Evolutionary conservation across 2,113 vertebrate species (phyloP).

Genomic region (Verasper variegatus): DNA sequence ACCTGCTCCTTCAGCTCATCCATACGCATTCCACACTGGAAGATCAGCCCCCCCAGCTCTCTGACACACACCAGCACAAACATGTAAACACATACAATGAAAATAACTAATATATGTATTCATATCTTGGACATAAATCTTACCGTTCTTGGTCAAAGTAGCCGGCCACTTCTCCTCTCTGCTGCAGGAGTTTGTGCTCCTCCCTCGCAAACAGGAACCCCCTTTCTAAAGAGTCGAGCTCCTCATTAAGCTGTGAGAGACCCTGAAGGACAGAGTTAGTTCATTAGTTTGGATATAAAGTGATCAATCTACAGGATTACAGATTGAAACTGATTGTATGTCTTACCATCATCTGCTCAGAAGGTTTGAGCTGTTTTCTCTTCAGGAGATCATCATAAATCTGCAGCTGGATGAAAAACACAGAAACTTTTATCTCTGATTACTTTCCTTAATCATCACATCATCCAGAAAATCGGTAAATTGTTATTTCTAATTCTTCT

Average conservation of each 20-base stretch:
- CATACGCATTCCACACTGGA: slow-evolving; percentile 83
- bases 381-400: slow-evolving; percentile 81
- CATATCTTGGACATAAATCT: neutral
- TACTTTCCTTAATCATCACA: neutral
- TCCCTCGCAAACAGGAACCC: slow-evolving; percentile 84
- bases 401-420: slow-evolving; percentile 79
- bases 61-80: slow-evolving; percentile 71
- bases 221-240: slow-evolving; percentile 83
- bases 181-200: slow-evolving; percentile 71
- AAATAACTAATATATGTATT: neutral
- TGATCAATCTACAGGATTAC: neutral
- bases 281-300: neutral
- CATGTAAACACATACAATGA: neutral
- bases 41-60: slow-evolving; percentile 87
- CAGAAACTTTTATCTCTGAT: neutral
- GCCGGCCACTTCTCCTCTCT: slow-evolving; percentile 1
- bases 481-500: neutral
- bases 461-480: neutral
- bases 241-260: slow-evolving; percentile 78
- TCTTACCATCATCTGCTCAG: slow-evolving; percentile 86
- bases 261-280: slow-evolving; percentile 67
- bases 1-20: slow-evolving; percentile 88
- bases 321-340: neutral
- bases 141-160: slow-evolving; percentile 87
- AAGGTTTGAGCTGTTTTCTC: slow-evolving; percentile 53